Conservation (phyloP, 2,113 vertebrate genomes). For the Lagopus muta region DNA sequence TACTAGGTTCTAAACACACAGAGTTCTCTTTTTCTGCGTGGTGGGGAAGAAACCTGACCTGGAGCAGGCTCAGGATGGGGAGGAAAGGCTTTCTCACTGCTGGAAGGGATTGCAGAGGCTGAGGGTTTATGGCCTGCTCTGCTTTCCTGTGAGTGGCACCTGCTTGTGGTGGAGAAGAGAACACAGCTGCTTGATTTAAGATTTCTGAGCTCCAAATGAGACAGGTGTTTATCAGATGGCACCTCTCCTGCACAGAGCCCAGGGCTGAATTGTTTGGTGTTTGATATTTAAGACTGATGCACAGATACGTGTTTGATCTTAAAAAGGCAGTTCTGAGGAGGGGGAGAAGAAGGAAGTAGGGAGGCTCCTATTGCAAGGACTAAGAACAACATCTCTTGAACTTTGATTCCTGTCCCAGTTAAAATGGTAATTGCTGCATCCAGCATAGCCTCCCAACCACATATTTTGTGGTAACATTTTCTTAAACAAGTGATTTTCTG, state of each 20-base stretch:
- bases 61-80: background rate
- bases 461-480: background rate
- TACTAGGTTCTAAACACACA: background rate
- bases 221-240: background rate
- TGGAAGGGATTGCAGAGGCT: background rate
- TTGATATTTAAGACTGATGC: background rate
- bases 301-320: background rate
- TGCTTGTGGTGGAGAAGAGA: background rate
- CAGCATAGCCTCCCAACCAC: background rate
- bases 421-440: background rate
- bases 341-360: background rate
- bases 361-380: background rate
- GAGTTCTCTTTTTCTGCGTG: background rate
- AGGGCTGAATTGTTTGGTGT: background rate
- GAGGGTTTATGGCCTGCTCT: background rate
- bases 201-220: background rate
- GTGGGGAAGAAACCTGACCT: background rate
- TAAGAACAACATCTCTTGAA: background rate
- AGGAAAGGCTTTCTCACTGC: background rate
- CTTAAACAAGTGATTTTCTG: background rate
- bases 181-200: background rate
- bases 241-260: background rate
- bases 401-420: background rate
- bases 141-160: background rate
- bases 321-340: background rate